Evolutionary conservation across 2,113 vertebrate genomes (phyloP).

Genomic region (Daphoenositta chrysoptera): DNA sequence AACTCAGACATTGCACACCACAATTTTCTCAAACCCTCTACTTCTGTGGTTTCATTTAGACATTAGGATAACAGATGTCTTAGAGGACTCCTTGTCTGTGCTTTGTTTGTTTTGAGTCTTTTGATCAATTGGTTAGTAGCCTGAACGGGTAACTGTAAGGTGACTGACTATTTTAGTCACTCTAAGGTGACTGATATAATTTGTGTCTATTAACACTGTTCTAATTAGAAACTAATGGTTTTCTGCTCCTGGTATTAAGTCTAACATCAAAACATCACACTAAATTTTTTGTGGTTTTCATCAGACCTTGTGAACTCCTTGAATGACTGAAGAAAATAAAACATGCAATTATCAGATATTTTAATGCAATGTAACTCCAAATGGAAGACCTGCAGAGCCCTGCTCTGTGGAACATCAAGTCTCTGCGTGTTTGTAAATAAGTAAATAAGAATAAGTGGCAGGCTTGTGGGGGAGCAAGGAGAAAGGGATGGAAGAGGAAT

Average conservation of each 20-base stretch:
- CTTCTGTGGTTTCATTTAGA: not conserved
- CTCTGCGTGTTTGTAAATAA: fast-evolving
- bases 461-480: fast-evolving
- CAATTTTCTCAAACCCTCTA: not conserved
- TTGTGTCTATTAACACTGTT: not conserved
- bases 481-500: not conserved
- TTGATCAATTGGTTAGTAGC: not conserved
- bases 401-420: not conserved
- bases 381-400: not conserved
- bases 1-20: not conserved
- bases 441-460: not conserved
- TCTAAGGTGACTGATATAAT: not conserved
- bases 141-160: not conserved
- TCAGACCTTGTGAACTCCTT: not conserved
- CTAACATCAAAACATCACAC: not conserved
- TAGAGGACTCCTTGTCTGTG: not conserved
- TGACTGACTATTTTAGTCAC: not conserved
- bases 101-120: not conserved
- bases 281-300: not conserved
- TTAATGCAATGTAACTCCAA: not conserved
- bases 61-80: not conserved
- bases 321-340: not conserved
- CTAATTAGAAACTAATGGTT: not conserved
- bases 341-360: not conserved
- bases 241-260: not conserved